Percentiles rank a stretch among this genome's conserved stretches.
phyloP scores from a whole-genome alignment of 1,140 invertebrate genomes.

The Thrips palmi region DNA sequence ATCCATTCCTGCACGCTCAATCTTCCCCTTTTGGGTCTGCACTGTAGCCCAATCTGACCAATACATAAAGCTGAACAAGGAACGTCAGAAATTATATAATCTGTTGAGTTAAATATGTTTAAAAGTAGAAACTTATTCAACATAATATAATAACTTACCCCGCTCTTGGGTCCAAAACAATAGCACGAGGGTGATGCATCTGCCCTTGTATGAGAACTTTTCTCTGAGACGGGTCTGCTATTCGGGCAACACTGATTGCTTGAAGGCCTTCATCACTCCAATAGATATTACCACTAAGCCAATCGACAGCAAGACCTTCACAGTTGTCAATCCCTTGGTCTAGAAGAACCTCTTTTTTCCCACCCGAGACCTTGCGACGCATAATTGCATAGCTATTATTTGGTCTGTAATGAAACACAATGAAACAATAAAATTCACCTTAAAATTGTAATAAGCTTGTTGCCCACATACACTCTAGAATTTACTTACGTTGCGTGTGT shows the following conservation, averaged over 20 bases:
- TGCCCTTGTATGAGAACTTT: conserved; percentile 32
- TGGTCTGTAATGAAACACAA: no score
- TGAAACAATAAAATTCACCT: no score
- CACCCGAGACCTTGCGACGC: conserved; percentile 24
- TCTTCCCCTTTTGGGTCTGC: conserved; percentile 19
- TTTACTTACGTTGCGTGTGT: conserved; percentile 28
- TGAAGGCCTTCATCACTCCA: conserved; percentile 53
- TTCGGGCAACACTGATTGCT: conserved; percentile 37
- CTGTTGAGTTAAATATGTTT: not conserved
- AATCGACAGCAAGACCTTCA: conserved; percentile 58
- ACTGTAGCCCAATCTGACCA: conserved; percentile 29
- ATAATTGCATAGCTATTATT: conserved; percentile 26
- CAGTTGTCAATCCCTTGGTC: conserved; percentile 31
- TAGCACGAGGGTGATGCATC: conserved; percentile 37
- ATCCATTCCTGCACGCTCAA: conserved; percentile 32
- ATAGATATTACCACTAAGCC: conserved; percentile 61
- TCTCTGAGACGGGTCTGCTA: conserved; percentile 29
- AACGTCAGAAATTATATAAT: conserved; percentile 5
- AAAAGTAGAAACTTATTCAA: not conserved
- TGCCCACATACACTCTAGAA: not conserved
- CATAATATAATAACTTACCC: conserved; percentile 20
- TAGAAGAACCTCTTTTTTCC: conserved; percentile 22
- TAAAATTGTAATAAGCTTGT: not conserved
- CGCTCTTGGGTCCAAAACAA: conserved; percentile 46
- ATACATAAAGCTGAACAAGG: conserved; percentile 24